Base-by-base conservation (phyloP, 1,140 invertebrate species). In the Pemphigus obesinymphae region DNA sequence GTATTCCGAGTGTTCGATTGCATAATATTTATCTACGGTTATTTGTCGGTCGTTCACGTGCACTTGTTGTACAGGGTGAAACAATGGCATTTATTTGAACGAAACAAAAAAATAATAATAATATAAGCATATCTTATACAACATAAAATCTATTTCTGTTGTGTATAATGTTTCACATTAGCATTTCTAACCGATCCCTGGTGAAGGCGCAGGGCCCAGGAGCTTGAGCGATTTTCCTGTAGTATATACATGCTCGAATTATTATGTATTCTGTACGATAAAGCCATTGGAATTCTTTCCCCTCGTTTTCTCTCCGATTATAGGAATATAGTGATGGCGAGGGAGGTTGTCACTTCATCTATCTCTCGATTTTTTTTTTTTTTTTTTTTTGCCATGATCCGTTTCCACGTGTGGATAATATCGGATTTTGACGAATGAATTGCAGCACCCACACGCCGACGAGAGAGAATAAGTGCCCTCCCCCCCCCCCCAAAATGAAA, bases 381-480 rank as follows among this genome's bases (percentile, higher is more conserved):
- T n/a, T n/a, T n/a, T n/a, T n/a, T n/a, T 15, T 26, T 31, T 4
- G 34, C 15, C 2, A 23, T 34, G 26, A n/a, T 63, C 17, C 58
- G 58, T 63, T 31, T 50, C 17, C 70, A 29, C 17, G 34, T 75
- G 17, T 34, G 61, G 61, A 37, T 58, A 26, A 78, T 78, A 78
- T 78, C n/a, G 15, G 73, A 40, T 78, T 58, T 78, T 11, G 37
- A 4, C n/a, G 63, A 68, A 70, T 43, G 66, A 70, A 58, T 78
- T 40, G 29, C 29, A 29, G 11, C 13, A 17, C 40, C 10, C 7
- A n/a, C 66, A 23, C 23, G 17, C 15, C 8, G 40, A 15, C 53
- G 29, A 63, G n/a, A 63, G n/a, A 43, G 20, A 70, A 70, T 70
- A 37, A 13, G 26, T 13, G 1, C 2, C 20, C n/a, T n/a, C n/a